Evolutionary conservation across 2,113 vertebrate genomes (phyloP), one percentile per base, ranked within the genome.

Genomic region (Ceuthmochares aereus): DNA sequence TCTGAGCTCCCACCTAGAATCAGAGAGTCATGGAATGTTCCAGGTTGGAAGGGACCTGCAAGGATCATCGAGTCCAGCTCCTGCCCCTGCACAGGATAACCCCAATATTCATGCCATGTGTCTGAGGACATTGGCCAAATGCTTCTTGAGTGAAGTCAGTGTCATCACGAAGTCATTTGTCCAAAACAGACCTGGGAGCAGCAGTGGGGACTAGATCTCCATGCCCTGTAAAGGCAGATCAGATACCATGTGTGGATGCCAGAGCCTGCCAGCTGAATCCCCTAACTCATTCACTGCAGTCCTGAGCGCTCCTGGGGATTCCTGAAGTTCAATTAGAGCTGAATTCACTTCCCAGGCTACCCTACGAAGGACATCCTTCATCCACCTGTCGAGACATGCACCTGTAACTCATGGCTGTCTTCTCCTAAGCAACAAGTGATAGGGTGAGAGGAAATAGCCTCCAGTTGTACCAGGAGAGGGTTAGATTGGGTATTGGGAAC

Each of bases 101-200:
- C 43, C 43, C 43, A 45, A 45, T 19, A 45, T 45, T 45, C 43
- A 45, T 19, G 18, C 43, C 43, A 14, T 45, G 43, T 16, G 43
- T 45, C 16, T 45, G 43, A 45, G 43, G 43, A 19, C 18, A 18
- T 45, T 45, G 43, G 43, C 43, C 43, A 45, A 45, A 45, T 45
- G 43, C 43, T 45, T 45, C 43, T 45, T 45, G 43, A 45, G 43
- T n/a, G 51, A 49, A 42, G 51, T 36, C 37, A 47, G 8, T 32
- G 59, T 22, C 4, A 1, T 51, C 34, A 8, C 0, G 3, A 23
- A 16, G 19, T 49, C 45, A 10, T 47, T 54, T 2, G 0, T 26
- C 19, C 63, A 59, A 32, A 49, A 34, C 51, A 54, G 37, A 34
- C 27, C 27, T 54, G 14, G 58, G 56, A 82, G 27, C 20, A 37